Evolutionary conservation across 2,888 invertebrate genomes (phyloP).

Genomic region (Brachylomia viminalis): DNA sequence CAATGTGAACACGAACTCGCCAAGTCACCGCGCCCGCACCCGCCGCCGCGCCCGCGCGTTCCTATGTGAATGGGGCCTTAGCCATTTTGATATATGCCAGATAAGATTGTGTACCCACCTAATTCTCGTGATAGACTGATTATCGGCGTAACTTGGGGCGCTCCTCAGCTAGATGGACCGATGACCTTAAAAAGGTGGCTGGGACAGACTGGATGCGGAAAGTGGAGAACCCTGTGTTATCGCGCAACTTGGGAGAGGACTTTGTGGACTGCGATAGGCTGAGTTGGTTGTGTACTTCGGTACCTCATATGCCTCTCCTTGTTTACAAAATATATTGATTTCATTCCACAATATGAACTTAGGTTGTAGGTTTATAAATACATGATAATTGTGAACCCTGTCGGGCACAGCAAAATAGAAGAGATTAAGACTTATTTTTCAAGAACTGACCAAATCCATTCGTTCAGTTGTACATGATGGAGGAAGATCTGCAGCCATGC

Average conservation of each 20-base stretch:
- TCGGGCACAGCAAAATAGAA: background rate
- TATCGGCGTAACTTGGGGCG: background rate
- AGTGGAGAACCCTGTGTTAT: background rate
- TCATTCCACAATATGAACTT: background rate
- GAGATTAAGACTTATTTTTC: background rate
- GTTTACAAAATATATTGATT: background rate
- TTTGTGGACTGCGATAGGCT: background rate
- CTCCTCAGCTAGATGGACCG: background rate
- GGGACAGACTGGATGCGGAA: background rate
- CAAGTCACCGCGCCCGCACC: too few relatives aligned
- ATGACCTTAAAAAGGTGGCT: background rate
- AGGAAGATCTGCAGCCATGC: constrained; percentile 80
- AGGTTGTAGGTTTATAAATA: background rate
- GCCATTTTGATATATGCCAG: background rate
- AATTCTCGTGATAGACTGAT: background rate
- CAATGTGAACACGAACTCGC: too few relatives aligned
- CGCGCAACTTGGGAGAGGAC: background rate
- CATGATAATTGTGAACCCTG: background rate
- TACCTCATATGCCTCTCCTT: too few relatives aligned
- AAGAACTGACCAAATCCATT: background rate
- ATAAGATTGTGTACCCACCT: background rate
- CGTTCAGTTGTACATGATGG: constrained; percentile 78
- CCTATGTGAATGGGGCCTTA: too few relatives aligned
- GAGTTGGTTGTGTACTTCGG: too few relatives aligned
- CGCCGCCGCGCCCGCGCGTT: too few relatives aligned